Percentiles rank a stretch among this genome's conserved stretches.
phyloP scores from a whole-genome alignment of 92 coral and sea anemone species.

The Umimayanthus chanpuru region DNA sequence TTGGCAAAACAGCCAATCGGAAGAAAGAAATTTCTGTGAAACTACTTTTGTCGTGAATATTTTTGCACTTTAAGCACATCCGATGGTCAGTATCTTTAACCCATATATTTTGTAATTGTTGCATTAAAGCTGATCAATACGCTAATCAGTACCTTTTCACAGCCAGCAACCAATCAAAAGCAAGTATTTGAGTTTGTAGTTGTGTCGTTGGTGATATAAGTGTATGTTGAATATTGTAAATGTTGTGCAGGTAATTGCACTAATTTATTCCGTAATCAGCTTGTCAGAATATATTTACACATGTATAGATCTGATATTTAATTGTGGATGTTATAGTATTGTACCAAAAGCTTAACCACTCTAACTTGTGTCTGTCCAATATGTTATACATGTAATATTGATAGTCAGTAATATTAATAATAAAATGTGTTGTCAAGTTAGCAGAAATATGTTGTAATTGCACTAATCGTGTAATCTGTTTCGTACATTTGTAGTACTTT shows the following conservation, averaged over 20 bases:
- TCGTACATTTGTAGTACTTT: not conserved
- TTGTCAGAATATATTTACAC: too few relatives aligned
- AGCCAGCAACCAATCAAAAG: not conserved
- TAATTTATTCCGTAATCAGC: too few relatives aligned
- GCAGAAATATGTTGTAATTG: not conserved
- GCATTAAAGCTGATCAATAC: not conserved
- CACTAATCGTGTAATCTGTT: not conserved
- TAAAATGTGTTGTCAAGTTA: too few relatives aligned
- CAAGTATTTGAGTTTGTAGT: not conserved
- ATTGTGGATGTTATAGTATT: not conserved
- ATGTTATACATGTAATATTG: too few relatives aligned
- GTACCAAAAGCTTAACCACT: not conserved
- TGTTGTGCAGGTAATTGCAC: not conserved
- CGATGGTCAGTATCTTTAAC: not conserved
- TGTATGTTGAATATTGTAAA: too few relatives aligned
- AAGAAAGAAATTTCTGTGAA: not conserved
- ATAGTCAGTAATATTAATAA: too few relatives aligned
- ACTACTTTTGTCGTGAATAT: not conserved
- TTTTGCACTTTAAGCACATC: too few relatives aligned
- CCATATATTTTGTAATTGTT: not conserved
- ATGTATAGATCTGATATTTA: too few relatives aligned
- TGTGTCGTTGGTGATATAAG: not conserved
- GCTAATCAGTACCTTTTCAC: not conserved
- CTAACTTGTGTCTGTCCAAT: not conserved
- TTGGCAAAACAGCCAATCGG: not conserved